Evolutionary conservation across 2,113 vertebrate genomes (phyloP).

Genomic region (Xiphias gladius): DNA sequence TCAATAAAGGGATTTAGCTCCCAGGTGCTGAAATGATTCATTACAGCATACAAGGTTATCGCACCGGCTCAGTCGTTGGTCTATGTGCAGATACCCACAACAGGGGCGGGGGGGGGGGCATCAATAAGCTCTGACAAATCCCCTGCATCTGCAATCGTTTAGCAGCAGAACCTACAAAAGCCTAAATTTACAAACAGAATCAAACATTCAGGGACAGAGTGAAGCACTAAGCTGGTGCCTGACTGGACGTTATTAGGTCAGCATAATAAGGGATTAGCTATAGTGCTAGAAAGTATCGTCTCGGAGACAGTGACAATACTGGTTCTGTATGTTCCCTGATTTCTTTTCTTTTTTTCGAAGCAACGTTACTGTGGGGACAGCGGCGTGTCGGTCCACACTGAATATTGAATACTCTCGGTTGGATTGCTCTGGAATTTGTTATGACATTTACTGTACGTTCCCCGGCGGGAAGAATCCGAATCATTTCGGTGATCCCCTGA

Average conservation of each 20-base stretch:
- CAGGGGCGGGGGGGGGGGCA: constrained; percentile 40
- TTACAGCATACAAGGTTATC: constrained; percentile 51
- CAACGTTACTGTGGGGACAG: too few relatives aligned
- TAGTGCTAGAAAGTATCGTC: not conserved
- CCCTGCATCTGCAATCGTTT: constrained; percentile 47
- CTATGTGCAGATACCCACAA: constrained; percentile 25
- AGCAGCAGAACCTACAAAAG: constrained; percentile 29
- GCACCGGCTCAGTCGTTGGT: constrained; percentile 30
- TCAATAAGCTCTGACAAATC: constrained; percentile 52
- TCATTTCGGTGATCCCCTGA: too few relatives aligned
- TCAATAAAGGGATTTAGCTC: constrained; percentile 60
- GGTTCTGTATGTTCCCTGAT: too few relatives aligned
- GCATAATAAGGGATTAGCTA: not conserved
- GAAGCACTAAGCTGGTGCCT: not conserved
- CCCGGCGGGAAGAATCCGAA: too few relatives aligned
- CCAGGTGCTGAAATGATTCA: constrained; percentile 44
- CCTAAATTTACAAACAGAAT: constrained; percentile 12
- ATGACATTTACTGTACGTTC: too few relatives aligned
- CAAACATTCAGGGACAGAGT: constrained; percentile 28
- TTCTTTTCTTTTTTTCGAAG: too few relatives aligned
- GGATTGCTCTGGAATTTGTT: too few relatives aligned
- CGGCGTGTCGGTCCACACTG: too few relatives aligned
- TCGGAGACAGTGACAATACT: not conserved
- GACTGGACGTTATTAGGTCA: not conserved
- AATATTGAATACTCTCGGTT: too few relatives aligned